Conservation (phyloP, 2,888 invertebrate genomes). For the Tenthredo livida region DNA sequence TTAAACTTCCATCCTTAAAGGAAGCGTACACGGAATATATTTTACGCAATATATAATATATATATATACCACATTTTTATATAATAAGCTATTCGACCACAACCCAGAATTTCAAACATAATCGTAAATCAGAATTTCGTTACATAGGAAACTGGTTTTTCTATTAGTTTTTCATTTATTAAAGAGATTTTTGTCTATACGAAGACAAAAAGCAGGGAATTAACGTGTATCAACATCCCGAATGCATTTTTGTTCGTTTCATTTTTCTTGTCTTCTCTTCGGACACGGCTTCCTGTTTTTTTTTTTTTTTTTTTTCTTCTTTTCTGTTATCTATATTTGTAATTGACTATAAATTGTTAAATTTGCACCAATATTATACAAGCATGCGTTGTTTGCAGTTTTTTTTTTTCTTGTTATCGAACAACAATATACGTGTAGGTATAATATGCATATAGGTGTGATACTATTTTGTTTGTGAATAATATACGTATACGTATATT, state of each 20-base stretch:
- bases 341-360: constrained; percentile 15
- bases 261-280: constrained; percentile 52
- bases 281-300: constrained; percentile 61
- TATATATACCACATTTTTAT: neutral
- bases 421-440: neutral
- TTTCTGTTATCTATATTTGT: constrained; percentile 30
- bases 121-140: neutral
- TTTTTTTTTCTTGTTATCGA: neutral
- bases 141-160: neutral
- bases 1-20: constrained; percentile 2
- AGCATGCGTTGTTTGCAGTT: constrained; percentile 6
- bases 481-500: neutral
- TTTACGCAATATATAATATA: neutral
- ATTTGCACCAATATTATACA: constrained; percentile 13
- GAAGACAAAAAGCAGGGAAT: neutral
- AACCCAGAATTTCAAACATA: neutral
- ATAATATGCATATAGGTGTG: neutral
- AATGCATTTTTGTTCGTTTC: neutral
- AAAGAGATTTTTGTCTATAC: neutral
- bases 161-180: neutral
- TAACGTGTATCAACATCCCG: neutral
- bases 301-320: neutral
- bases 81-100: neutral
- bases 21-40: neutral
- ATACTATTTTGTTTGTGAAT: too few relatives aligned